Evolutionary conservation across 2,797 vertebrate species (phyloP).

Genomic region (Cyprinodon diabolis): DNA sequence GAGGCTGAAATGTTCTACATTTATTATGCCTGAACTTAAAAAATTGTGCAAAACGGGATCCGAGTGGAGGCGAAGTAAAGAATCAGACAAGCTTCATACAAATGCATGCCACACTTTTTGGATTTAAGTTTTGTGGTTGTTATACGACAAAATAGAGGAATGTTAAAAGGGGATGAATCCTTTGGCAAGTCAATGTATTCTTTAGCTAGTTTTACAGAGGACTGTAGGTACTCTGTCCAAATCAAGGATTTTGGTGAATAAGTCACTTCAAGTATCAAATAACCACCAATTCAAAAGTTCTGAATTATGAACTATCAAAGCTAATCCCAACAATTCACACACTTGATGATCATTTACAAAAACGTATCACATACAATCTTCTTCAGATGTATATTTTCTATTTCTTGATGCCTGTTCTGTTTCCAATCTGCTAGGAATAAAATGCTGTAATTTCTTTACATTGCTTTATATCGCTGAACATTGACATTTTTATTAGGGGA

Average conservation of each 20-base stretch:
- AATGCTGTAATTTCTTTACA: slow-evolving; percentile 69
- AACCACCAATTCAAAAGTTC: not conserved
- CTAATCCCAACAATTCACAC: slow-evolving; percentile 30
- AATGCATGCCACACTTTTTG: not conserved
- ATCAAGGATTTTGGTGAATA: not conserved
- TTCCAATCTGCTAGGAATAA: slow-evolving; percentile 67
- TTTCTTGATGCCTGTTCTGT: slow-evolving; percentile 35
- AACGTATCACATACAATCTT: slow-evolving; percentile 12
- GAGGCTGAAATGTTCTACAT: not conserved
- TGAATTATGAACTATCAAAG: slow-evolving; percentile 6
- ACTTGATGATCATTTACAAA: slow-evolving; percentile 18
- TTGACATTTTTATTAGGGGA: slow-evolving; percentile 77
- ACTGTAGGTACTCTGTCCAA: not conserved
- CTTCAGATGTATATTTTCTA: slow-evolving; percentile 39
- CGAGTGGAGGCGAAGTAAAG: not conserved
- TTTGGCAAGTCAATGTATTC: not conserved
- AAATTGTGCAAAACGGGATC: not conserved
- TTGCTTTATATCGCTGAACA: slow-evolving; percentile 69
- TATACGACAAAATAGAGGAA: not conserved
- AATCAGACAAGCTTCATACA: not conserved
- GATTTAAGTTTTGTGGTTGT: slow-evolving; percentile 4
- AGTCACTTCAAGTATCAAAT: not conserved
- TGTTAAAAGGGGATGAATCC: not conserved
- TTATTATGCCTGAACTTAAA: not conserved
- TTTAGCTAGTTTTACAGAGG: not conserved